phyloP scores from a whole-genome alignment of 64 coral and sea anemone genomes.

The Astreopora myriophthalma region DNA sequence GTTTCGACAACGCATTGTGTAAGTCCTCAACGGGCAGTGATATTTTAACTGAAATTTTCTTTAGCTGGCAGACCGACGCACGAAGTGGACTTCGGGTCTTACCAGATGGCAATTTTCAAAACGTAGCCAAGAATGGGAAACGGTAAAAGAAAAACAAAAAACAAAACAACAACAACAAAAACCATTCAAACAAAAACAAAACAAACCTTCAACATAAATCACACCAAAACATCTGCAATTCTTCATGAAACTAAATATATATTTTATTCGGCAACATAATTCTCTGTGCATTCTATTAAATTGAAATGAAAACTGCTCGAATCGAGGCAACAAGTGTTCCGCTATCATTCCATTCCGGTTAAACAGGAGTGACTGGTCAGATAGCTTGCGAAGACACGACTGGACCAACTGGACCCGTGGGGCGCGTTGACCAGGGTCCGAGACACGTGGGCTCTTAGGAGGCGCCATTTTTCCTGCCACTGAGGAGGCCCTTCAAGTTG shows the following conservation, averaged over 20 bases:
- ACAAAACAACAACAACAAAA: too few relatives aligned
- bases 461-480: conserved; percentile 46
- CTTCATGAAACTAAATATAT: conserved; percentile 55
- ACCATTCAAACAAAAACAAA: too few relatives aligned
- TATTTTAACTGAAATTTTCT: too few relatives aligned
- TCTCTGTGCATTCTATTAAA: conserved; percentile 57
- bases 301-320: conserved; percentile 35
- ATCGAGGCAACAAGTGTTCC: not conserved
- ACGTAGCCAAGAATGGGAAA: too few relatives aligned
- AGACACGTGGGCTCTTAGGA: not conserved
- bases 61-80: too few relatives aligned
- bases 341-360: not conserved
- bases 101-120: not conserved
- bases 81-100: too few relatives aligned
- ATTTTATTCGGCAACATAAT: conserved; percentile 56
- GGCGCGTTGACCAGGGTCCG: not conserved
- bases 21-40: too few relatives aligned
- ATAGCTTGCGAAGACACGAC: not conserved
- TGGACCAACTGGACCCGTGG: not conserved
- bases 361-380: not conserved
- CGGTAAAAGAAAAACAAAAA: too few relatives aligned
- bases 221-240: not conserved
- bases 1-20: too few relatives aligned
- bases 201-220: not conserved
- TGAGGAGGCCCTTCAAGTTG: conserved; percentile 48